A percentile compares a stretch with the other conserved stretches of the same genome.
Conservation (phyloP, 1,140 invertebrate genomes). For the Euura lappo region DNA sequence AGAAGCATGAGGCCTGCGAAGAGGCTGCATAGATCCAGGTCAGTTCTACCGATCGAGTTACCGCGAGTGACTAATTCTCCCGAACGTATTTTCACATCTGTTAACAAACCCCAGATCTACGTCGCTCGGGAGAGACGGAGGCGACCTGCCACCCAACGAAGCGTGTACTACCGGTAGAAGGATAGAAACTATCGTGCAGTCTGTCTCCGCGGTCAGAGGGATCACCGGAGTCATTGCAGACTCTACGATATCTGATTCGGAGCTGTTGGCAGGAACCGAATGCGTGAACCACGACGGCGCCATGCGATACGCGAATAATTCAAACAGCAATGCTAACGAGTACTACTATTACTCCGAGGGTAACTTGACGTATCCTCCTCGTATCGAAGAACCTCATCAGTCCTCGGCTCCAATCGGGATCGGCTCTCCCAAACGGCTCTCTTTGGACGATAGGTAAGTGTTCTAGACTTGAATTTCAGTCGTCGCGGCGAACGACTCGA, state of each 20-base stretch:
- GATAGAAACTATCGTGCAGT: constrained; percentile 55
- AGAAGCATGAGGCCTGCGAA: constrained; percentile 24
- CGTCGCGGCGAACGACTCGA: too few species aligned
- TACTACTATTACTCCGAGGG: constrained; percentile 53
- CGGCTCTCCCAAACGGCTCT: constrained; percentile 55
- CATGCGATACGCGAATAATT: constrained; percentile 43
- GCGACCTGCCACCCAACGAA: constrained; percentile 16
- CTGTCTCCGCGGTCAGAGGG: constrained; percentile 39
- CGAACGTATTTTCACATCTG: not conserved
- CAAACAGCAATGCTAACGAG: constrained; percentile 37
- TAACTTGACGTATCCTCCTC: constrained; percentile 56
- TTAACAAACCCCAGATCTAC: constrained; percentile 40
- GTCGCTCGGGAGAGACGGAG: constrained; percentile 38
- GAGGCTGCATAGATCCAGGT: constrained; percentile 41
- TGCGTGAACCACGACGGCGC: constrained; percentile 25
- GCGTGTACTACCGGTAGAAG: constrained; percentile 29
- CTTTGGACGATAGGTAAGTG: constrained; percentile 55
- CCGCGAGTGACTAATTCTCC: not conserved
- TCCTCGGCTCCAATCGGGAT: constrained; percentile 15
- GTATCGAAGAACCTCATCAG: constrained; percentile 45
- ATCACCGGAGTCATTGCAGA: constrained; percentile 31
- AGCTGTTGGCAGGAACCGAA: constrained; percentile 32
- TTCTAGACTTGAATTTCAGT: not conserved
- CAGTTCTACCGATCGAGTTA: not conserved
- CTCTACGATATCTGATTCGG: constrained; percentile 34